These are phyloP conservation scores for Nannobrachium achirus DNA, from an alignment of 2,113 vertebrate species.

Conservation along the genomic window DNA sequence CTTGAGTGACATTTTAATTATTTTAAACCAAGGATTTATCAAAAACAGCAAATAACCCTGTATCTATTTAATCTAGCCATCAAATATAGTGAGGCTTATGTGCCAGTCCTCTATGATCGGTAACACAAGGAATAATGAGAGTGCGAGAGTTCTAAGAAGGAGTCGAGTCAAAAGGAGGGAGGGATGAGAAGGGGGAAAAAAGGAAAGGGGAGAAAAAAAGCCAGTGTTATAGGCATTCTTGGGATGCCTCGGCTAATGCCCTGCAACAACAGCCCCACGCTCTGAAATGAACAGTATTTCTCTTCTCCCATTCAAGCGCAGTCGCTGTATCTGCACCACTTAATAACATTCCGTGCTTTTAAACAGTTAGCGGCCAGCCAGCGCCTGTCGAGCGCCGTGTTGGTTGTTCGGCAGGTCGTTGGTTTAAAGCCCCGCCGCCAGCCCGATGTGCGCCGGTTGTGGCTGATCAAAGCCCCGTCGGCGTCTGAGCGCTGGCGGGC, in stretches of 20 bases:
- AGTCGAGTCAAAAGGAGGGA: conserved; percentile 42
- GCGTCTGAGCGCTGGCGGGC: conserved; percentile 83
- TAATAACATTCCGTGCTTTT: conserved; percentile 94
- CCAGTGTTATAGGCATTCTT: conserved; percentile 82
- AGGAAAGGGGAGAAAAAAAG: conserved; percentile 32
- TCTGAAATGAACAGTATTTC: conserved; percentile 98
- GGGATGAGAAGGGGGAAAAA: not conserved
- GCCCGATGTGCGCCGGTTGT: conserved; percentile 93
- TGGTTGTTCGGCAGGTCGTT: conserved; percentile 78
- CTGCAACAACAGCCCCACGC: conserved; percentile 85
- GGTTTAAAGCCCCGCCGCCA: conserved; percentile 95
- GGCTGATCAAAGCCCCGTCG: conserved; percentile 92
- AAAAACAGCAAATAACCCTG: too few relatives aligned
- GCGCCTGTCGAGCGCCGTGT: conserved; percentile 71
- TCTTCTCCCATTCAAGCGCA: conserved; percentile 87
- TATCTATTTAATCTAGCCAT: too few relatives aligned
- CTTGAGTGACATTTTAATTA: too few relatives aligned
- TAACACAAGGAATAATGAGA: conserved; percentile 12
- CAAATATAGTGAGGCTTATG: not conserved
- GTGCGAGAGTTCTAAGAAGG: conserved; percentile 35
- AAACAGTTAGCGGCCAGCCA: conserved; percentile 86
- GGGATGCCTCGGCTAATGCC: conserved; percentile 90
- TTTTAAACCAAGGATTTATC: too few relatives aligned
- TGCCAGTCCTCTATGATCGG: conserved; percentile 12
- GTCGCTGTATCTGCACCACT: conserved; percentile 88